These are phyloP conservation scores for Chlorops oryzae DNA, from an alignment of 1,140 invertebrate species.

Conservation along the genomic window DNA sequence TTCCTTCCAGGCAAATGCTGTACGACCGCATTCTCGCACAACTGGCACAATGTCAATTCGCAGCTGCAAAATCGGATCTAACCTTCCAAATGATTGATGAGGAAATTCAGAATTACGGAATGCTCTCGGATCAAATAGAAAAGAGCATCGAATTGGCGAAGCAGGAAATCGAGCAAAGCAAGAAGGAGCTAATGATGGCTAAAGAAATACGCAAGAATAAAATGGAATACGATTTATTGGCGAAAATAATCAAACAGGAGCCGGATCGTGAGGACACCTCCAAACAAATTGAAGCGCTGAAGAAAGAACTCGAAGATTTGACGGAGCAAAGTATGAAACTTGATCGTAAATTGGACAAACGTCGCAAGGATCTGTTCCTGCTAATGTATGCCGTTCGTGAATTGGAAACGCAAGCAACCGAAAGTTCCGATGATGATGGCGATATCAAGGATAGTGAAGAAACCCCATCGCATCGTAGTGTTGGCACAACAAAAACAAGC, in stretches of 20 bases:
- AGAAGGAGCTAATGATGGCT: constrained; percentile 68
- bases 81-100: constrained; percentile 74
- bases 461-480: no score
- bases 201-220: constrained; percentile 81
- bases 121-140: constrained; percentile 70
- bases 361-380: constrained; percentile 83
- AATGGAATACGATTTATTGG: constrained; percentile 87
- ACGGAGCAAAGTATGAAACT: constrained; percentile 64
- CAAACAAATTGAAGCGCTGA: constrained; percentile 64
- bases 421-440: constrained; percentile 38
- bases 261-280: constrained; percentile 82
- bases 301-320: constrained; percentile 63
- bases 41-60: constrained; percentile 80
- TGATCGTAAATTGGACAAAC: constrained; percentile 69
- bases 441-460: constrained; percentile 22
- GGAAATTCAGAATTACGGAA: constrained; percentile 79
- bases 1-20: constrained; percentile 52
- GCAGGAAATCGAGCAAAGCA: constrained; percentile 66
- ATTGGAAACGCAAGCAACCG: constrained; percentile 62
- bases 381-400: constrained; percentile 76
- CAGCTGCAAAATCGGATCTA: constrained; percentile 75
- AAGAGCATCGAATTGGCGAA: constrained; percentile 69
- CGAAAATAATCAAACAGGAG: constrained; percentile 82
- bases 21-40: constrained; percentile 77
- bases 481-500: constrained; percentile 17